phyloP scores from a whole-genome alignment of 2,797 vertebrate species.

The Anableps anableps region DNA sequence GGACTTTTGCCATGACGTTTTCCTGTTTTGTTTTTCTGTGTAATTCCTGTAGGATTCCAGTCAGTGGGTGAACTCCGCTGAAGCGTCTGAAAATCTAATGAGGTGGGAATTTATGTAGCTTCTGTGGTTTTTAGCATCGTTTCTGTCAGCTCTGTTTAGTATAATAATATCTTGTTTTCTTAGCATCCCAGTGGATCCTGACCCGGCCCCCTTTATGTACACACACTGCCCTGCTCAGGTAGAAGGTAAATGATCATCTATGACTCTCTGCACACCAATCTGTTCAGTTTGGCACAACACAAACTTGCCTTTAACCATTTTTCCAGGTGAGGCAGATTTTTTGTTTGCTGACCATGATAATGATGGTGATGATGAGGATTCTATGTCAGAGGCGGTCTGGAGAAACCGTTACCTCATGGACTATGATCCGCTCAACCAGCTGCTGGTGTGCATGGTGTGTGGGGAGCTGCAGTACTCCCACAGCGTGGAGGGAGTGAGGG shows the following conservation, averaged over 20 bases:
- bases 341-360: slow-evolving; percentile 50
- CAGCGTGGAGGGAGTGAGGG: slow-evolving; percentile 82
- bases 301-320: not conserved
- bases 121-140: not conserved
- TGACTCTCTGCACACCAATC: not conserved
- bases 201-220: slow-evolving; percentile 38
- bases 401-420: slow-evolving; percentile 89
- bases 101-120: slow-evolving; percentile 66
- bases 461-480: slow-evolving; percentile 87
- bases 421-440: slow-evolving; percentile 88
- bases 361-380: slow-evolving; percentile 38
- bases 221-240: slow-evolving; percentile 36
- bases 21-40: rapidly evolving
- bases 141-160: not conserved
- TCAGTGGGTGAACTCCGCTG: slow-evolving; percentile 71
- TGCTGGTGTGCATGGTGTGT: slow-evolving; percentile 93
- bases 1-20: not conserved
- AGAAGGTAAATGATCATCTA: slow-evolving; percentile 64
- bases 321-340: slow-evolving; percentile 63
- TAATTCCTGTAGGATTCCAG: slow-evolving; percentile 47
- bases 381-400: slow-evolving; percentile 70
- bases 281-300: rapidly evolving
- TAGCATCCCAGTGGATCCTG: slow-evolving; percentile 57
- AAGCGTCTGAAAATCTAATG: slow-evolving; percentile 73
- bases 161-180: slow-evolving; percentile 10